These are phyloP conservation scores for Sussaba pulchella DNA, from an alignment of 2,888 invertebrate genomes.

Conservation along the genomic window DNA sequence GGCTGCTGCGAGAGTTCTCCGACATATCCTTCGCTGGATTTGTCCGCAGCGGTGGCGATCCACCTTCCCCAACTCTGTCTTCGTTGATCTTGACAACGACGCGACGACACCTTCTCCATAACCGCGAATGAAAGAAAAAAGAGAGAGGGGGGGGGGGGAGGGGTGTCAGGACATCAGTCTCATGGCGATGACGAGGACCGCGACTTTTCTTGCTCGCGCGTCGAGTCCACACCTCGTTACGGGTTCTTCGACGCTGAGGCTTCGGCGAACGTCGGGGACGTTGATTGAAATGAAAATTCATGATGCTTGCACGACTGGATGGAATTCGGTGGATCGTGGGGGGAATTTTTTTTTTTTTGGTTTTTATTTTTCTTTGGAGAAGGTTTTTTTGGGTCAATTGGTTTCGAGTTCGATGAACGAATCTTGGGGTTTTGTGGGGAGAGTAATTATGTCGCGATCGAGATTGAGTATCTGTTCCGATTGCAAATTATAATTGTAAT, in stretches of 20 bases:
- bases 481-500: too few species aligned
- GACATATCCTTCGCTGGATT: conserved; percentile 7
- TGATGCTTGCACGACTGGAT: conserved; percentile 38
- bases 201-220: conserved; percentile 64
- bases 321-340: conserved; percentile 16
- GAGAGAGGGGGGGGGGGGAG: not conserved
- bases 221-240: conserved; percentile 55
- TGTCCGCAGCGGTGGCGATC: not conserved
- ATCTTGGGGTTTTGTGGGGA: too few species aligned
- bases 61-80: conserved; percentile 4
- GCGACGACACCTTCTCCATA: conserved; percentile 54
- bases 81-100: conserved; percentile 35
- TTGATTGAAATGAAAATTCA: conserved; percentile 53
- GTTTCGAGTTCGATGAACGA: too few species aligned
- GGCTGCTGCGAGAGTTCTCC: conserved; percentile 16
- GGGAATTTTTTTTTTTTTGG: too few species aligned
- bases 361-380: too few species aligned
- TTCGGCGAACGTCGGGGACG: not conserved
- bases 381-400: too few species aligned
- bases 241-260: conserved; percentile 28
- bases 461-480: too few species aligned
- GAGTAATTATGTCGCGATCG: too few species aligned
- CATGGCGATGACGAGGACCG: conserved; percentile 51
- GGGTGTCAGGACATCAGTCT: conserved; percentile 43
- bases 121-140: conserved; percentile 16